Evolutionary conservation across 1,140 invertebrate genomes (phyloP).

Genomic region (Zaprionus ornatus): DNA sequence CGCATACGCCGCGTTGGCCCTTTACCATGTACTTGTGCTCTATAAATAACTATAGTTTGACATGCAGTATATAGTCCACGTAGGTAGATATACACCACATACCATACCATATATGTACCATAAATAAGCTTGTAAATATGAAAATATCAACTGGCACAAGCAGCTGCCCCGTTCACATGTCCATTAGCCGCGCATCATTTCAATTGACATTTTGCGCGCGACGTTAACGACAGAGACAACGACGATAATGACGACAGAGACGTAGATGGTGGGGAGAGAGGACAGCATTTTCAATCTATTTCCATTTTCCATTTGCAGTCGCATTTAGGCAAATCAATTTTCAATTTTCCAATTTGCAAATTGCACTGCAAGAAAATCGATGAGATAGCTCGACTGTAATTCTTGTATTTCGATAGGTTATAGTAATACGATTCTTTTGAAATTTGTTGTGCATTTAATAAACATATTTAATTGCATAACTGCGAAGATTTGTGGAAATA

Average conservation of each 20-base stretch:
- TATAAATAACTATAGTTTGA: slow-evolving; percentile 19
- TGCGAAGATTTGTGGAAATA: background rate
- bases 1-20: slow-evolving; percentile 50
- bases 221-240: background rate
- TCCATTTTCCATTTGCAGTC: slow-evolving; percentile 24
- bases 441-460: background rate
- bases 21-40: background rate
- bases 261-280: background rate
- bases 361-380: background rate
- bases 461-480: background rate
- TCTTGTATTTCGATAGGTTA: background rate
- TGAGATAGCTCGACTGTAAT: background rate
- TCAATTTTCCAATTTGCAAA: slow-evolving; percentile 1
- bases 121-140: background rate
- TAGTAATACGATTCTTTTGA: background rate
- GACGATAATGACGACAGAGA: background rate
- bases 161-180: slow-evolving; percentile 65
- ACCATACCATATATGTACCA: background rate
- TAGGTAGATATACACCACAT: background rate
- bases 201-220: slow-evolving; percentile 66
- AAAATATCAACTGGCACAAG: slow-evolving; percentile 49
- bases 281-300: slow-evolving; percentile 51
- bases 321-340: slow-evolving; percentile 40
- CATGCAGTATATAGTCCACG: slow-evolving; percentile 1
- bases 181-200: slow-evolving; percentile 69